Evolutionary conservation across 2,797 vertebrate species (phyloP).

Genomic region (Lacerta viridis): DNA sequence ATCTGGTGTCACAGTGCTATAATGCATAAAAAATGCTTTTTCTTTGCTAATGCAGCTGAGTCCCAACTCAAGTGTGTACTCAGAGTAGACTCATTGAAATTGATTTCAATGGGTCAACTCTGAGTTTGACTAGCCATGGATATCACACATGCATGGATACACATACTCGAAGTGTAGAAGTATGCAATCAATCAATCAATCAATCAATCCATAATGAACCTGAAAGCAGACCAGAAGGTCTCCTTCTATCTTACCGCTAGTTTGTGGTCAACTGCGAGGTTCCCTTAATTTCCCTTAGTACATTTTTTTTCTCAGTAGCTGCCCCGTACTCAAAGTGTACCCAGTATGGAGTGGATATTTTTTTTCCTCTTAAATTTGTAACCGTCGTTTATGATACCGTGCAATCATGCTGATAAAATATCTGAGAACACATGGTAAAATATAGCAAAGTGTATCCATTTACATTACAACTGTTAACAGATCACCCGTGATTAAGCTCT

Average conservation of each 20-base stretch:
- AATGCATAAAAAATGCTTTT: too few relatives aligned
- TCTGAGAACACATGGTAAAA: conserved; percentile 17
- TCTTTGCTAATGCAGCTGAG: too few relatives aligned
- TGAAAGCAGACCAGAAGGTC: neutral
- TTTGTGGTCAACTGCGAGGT: neutral
- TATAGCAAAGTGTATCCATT: conserved; percentile 15
- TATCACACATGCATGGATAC: too few relatives aligned
- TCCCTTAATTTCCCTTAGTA: neutral
- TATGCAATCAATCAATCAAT: too few relatives aligned
- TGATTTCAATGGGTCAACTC: neutral
- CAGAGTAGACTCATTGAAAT: too few relatives aligned
- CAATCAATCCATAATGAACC: neutral
- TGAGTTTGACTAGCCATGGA: too few relatives aligned
- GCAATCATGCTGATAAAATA: neutral
- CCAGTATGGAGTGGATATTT: neutral
- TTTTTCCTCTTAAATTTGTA: conserved; percentile 3
- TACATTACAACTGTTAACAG: conserved; percentile 3
- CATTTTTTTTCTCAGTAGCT: neutral
- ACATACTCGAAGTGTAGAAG: too few relatives aligned
- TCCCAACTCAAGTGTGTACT: neutral
- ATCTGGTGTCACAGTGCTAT: too few relatives aligned
- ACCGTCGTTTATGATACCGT: conserved; percentile 18
- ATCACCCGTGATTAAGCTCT: conserved; percentile 41
- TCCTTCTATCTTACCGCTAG: neutral
- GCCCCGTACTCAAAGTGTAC: neutral